phyloP scores from a whole-genome alignment of 2,113 vertebrate genomes.

The Struthidea cinerea region DNA sequence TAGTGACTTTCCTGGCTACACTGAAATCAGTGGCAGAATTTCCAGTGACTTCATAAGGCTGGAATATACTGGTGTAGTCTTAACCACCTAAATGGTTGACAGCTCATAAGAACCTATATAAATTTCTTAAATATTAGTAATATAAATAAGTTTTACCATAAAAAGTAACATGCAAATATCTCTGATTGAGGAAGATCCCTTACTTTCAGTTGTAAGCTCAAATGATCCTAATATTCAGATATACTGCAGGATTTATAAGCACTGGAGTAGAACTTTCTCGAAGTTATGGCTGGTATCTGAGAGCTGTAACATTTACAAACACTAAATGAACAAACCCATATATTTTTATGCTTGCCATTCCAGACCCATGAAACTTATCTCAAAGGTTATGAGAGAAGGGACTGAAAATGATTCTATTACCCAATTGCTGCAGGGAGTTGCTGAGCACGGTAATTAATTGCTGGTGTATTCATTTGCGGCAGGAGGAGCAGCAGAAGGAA shows the following conservation, averaged over 20 bases:
- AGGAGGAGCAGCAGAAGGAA: conserved; percentile 61
- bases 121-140: neutral
- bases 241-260: neutral
- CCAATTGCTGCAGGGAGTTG: conserved; percentile 52
- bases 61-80: neutral
- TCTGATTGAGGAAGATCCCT: neutral
- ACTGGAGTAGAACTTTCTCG: neutral
- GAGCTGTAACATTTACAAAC: conserved; percentile 20
- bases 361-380: conserved; percentile 27
- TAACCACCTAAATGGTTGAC: neutral
- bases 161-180: neutral
- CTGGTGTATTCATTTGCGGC: conserved; percentile 50
- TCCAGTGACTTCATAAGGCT: neutral
- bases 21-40: neutral
- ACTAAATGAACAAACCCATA: conserved; percentile 16
- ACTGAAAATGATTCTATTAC: conserved; percentile 35
- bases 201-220: neutral
- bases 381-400: conserved; percentile 46
- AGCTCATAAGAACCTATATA: neutral
- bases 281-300: neutral
- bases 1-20: neutral
- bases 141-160: neutral
- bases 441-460: conserved; percentile 56
- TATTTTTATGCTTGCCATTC: conserved; percentile 45
- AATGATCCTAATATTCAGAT: neutral